Evolutionary conservation across 2,888 invertebrate genomes (phyloP).

Genomic region (Zonitis immaculata): DNA sequence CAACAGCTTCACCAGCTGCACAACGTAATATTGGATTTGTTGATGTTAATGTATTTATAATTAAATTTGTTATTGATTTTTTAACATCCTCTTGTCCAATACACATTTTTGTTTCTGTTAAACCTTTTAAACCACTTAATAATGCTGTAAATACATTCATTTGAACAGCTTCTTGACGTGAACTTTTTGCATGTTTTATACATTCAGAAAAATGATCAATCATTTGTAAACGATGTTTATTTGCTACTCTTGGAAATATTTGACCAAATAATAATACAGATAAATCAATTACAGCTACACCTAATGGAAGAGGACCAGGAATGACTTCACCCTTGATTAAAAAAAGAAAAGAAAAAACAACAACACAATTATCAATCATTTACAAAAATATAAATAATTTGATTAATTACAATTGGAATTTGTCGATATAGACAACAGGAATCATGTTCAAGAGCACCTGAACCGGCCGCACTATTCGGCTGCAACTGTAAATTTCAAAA

Average conservation of each 20-base stretch:
- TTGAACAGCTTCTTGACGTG: constrained; percentile 90
- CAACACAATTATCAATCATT: background rate
- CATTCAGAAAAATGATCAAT: constrained; percentile 95
- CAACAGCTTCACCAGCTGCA: constrained; percentile 92
- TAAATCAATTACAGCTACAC: constrained; percentile 94
- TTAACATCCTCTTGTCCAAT: constrained; percentile 88
- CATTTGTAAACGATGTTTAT: constrained; percentile 96
- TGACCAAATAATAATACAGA: constrained; percentile 90
- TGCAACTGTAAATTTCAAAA: constrained; percentile 63
- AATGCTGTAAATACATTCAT: constrained; percentile 95
- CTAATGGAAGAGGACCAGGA: constrained; percentile 83
- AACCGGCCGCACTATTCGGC: constrained; percentile 91
- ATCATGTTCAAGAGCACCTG: constrained; percentile 96
- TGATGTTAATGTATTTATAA: constrained; percentile 72
- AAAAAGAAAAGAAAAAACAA: constrained; percentile 6
- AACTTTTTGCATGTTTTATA: constrained; percentile 87
- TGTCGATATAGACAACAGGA: constrained; percentile 84
- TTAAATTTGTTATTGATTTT: constrained; percentile 74
- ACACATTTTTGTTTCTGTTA: constrained; percentile 80
- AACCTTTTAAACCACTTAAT: constrained; percentile 76
- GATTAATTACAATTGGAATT: constrained; percentile 50
- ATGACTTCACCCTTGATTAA: constrained; percentile 53
- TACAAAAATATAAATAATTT: background rate
- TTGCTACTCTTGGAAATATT: constrained; percentile 90
- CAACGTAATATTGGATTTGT: constrained; percentile 78